Evolutionary conservation across 1,140 invertebrate genomes (phyloP), one percentile per base, ranked within the genome.

Genomic region (Diabrotica undecimpunctata): DNA sequence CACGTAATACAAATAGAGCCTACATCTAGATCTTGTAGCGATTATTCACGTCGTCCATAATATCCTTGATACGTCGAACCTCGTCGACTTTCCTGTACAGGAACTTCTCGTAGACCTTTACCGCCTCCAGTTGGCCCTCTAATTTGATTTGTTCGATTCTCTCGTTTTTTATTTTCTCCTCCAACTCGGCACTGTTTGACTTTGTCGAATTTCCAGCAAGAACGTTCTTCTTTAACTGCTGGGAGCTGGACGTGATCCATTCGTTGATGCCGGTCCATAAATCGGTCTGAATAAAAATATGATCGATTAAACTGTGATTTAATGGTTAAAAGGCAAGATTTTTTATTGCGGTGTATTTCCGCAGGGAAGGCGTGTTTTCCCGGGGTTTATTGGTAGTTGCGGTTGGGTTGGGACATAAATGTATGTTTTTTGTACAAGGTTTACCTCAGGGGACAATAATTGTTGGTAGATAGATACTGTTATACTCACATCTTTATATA

Each of bases 81-180:
- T 65, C 52, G 12, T 53, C 53, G 50, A 61, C 56, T 39, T 62
- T 61, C 11, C 54, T 41, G 6, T 60, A 41, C 35, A 66, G 67
- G 64, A 60, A 69, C 35, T 61, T 50, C 38, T 69, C 57, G 54
- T 37, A 69, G 5, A 12, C n/a, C 6, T 61, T 13, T 10, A 66
- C 13, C 8, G 64, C 67, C 14, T 55, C 55, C 4, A 63, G 9
- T 41, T 66, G 56, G 3, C 67, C 64, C 39, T 66, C 62, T 14
- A 69, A 38, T 60, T 69, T 54, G 7, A 64, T 63, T 51, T 68
- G 52, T 14, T 37, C n/a, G 4, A 54, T 38, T 54, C 41, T 61
- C 46, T 37, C 35, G 12, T 57, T 7, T n/a, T 14, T 37, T 5
- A n/a, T 36, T 52, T 61, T 50, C 35, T 46, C 39, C n/a, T 36